Percentiles rank a stretch among this genome's conserved stretches.
Evolutionary conservation across 2,797 vertebrate genomes (phyloP).

Genomic region (Vultur gryphus): DNA sequence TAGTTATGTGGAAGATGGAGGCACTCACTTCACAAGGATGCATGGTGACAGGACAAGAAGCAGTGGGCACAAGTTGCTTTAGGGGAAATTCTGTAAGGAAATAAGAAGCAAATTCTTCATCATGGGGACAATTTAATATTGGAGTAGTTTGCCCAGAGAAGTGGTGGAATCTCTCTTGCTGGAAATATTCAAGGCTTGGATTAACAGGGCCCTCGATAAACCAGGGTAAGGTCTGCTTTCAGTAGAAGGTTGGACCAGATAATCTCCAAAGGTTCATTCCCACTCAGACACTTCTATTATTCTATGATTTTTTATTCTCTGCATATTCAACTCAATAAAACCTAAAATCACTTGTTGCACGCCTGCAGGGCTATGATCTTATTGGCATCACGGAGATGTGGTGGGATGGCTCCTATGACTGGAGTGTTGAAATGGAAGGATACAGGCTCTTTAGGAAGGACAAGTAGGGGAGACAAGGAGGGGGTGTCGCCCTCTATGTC

Average conservation of each 20-base stretch:
- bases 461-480: too few species aligned
- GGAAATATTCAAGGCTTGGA: not conserved
- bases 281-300: not conserved
- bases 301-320: not conserved
- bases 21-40: not conserved
- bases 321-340: not conserved
- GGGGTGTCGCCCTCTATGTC: too few species aligned
- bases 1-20: not conserved
- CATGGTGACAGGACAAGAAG: not conserved
- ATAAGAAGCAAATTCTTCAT: not conserved
- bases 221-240: not conserved
- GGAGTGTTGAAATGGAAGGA: too few species aligned
- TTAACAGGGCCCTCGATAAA: not conserved
- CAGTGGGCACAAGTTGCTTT: not conserved
- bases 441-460: too few species aligned
- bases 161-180: not conserved
- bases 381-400: too few species aligned
- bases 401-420: too few species aligned
- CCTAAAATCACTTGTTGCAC: not conserved
- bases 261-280: not conserved
- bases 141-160: not conserved
- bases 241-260: not conserved
- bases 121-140: not conserved
- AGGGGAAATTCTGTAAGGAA: not conserved
- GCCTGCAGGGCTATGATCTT: too few species aligned